Conservation (phyloP, 2,888 invertebrate genomes). For the Diaprepes abbreviatus region DNA sequence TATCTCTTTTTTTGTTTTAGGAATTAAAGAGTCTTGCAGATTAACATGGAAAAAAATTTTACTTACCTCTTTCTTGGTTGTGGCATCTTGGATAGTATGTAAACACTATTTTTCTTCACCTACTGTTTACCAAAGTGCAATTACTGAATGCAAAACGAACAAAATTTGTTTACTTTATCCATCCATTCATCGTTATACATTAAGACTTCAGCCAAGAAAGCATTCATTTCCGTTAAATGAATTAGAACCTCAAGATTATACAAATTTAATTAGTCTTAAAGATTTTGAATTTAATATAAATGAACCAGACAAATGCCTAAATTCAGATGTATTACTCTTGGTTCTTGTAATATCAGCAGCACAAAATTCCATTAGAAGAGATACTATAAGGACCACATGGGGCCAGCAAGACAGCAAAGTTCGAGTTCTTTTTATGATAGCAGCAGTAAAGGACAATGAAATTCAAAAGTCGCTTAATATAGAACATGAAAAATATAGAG, state of each 20-base stretch:
- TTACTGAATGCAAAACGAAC: not conserved
- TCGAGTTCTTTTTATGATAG: conserved; percentile 78
- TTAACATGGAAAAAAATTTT: no score
- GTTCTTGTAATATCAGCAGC: conserved; percentile 81
- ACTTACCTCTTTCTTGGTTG: no score
- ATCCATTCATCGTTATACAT: not conserved
- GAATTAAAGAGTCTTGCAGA: no score
- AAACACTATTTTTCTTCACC: no score
- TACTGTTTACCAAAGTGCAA: no score
- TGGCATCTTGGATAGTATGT: no score
- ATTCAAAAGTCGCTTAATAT: conserved; percentile 60
- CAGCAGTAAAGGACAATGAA: conserved; percentile 67
- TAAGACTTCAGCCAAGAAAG: conserved; percentile 1
- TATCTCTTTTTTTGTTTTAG: no score
- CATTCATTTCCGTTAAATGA: not conserved
- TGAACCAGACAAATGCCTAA: not conserved
- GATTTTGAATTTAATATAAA: conserved; percentile 22
- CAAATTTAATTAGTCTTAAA: conserved; percentile 49
- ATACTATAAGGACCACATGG: conserved; percentile 81
- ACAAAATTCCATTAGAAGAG: conserved; percentile 74
- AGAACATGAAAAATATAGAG: conserved; percentile 74
- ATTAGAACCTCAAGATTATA: conserved; percentile 17
- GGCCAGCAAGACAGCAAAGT: conserved; percentile 71
- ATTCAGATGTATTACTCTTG: conserved; percentile 67
- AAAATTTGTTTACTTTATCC: not conserved